These are phyloP conservation scores for Biston stratarius DNA, from an alignment of 2,888 invertebrate genomes.

Conservation along the genomic window DNA sequence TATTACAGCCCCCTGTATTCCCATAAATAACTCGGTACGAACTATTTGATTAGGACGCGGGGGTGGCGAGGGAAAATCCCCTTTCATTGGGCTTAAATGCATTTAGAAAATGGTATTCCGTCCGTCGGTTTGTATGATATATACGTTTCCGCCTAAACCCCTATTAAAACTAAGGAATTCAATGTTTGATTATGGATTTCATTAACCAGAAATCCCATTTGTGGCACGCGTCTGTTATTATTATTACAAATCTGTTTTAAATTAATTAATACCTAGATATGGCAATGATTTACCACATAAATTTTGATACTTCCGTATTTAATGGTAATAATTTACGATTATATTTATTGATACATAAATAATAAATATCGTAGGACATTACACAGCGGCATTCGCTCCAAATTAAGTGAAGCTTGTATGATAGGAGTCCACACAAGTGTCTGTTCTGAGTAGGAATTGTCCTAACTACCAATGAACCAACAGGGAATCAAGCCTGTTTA, in stretches of 20 bases:
- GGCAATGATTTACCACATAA: conserved; percentile 19
- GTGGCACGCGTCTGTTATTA: conserved; percentile 39
- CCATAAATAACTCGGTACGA: conserved; percentile 74
- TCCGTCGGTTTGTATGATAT: conserved; percentile 63
- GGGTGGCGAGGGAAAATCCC: conserved; percentile 50
- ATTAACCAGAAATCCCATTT: conserved; percentile 47
- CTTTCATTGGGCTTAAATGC: conserved; percentile 68
- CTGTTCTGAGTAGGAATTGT: too few relatives aligned
- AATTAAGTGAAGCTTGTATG: too few relatives aligned
- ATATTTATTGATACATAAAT: too few relatives aligned
- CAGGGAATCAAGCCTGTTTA: too few relatives aligned
- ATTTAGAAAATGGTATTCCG: conserved; percentile 74
- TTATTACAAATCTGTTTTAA: conserved; percentile 25
- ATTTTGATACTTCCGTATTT: not conserved
- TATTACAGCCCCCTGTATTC: conserved; percentile 54
- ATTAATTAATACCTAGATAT: conserved; percentile 16
- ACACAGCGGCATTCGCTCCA: too few relatives aligned
- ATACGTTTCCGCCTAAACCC: conserved; percentile 54
- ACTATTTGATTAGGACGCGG: conserved; percentile 80
- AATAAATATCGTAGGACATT: too few relatives aligned
- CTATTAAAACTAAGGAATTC: conserved; percentile 45
- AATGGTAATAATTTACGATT: too few relatives aligned
- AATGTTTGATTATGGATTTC: conserved; percentile 56
- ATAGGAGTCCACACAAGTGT: too few relatives aligned
- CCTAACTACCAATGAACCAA: too few relatives aligned